Conservation (phyloP, 2,888 invertebrate species). For the Brachylomia viminalis region DNA sequence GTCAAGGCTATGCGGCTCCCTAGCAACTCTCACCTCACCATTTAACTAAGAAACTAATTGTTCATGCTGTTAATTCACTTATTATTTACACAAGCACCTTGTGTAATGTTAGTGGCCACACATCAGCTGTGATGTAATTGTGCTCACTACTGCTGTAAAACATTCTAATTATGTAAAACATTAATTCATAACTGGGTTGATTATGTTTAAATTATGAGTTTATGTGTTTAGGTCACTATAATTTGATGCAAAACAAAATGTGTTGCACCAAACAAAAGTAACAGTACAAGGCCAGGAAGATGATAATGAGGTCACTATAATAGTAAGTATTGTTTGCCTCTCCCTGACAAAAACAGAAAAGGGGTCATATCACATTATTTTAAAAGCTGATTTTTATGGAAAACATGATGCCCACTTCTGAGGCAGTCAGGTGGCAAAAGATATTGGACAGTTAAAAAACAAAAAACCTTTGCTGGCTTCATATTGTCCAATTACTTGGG, state of each 20-base stretch:
- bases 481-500: background rate
- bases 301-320: too few relatives aligned
- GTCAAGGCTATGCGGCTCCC: slow-evolving; percentile 38
- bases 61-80: slow-evolving; percentile 50
- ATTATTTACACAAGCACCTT: slow-evolving; percentile 66
- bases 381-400: background rate
- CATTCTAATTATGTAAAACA: slow-evolving; percentile 64
- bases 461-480: background rate
- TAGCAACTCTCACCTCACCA: slow-evolving; percentile 35
- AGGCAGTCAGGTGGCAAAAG: background rate
- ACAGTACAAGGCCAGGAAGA: too few relatives aligned
- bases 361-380: too few relatives aligned
- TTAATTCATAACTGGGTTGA: slow-evolving; percentile 43
- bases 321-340: background rate
- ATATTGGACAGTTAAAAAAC: too few relatives aligned
- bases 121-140: slow-evolving; percentile 62
- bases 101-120: slow-evolving; percentile 58
- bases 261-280: too few relatives aligned
- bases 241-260: background rate
- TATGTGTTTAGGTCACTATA: slow-evolving; percentile 6
- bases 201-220: slow-evolving; percentile 16
- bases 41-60: slow-evolving; percentile 54
- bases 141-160: slow-evolving; percentile 6
- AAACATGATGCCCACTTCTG: background rate
- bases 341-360: background rate